Percentiles rank a stretch among this genome's conserved stretches.
These are phyloP conservation scores for Thelaira solivaga DNA, from an alignment of 2,888 invertebrate species.

Conservation along the genomic window DNA sequence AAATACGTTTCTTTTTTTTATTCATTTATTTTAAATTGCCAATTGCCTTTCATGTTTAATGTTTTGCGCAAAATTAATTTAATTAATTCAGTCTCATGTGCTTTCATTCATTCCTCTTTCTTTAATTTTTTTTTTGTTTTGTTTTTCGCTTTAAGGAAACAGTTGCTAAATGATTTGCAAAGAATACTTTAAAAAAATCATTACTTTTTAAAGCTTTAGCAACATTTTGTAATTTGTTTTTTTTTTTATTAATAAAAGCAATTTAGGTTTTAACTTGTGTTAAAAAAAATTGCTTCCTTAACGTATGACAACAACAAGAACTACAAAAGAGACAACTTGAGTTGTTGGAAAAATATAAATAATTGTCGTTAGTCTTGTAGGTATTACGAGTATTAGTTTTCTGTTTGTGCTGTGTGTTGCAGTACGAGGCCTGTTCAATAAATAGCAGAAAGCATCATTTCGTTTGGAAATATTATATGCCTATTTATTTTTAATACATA, in stretches of 20 bases:
- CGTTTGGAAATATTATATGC: no score
- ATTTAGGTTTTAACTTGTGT: constrained; percentile 1
- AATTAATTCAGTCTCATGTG: constrained; percentile 20
- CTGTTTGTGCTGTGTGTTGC: constrained; percentile 11
- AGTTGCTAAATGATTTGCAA: constrained; percentile 6
- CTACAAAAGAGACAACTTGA: not conserved
- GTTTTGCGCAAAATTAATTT: constrained; percentile 22
- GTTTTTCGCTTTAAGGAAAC: constrained; percentile 10
- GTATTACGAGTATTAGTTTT: constrained; percentile 25
- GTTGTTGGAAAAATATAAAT: constrained; percentile 26
- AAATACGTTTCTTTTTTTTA: no score
- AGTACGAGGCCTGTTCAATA: no score
- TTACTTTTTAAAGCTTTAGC: no score
- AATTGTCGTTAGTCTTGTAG: constrained; percentile 37
- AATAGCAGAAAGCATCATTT: no score
- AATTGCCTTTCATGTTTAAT: constrained; percentile 10
- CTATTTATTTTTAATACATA: no score
- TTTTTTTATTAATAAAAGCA: constrained; percentile 24
- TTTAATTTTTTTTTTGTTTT: not conserved
- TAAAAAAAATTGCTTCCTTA: constrained; percentile 24
- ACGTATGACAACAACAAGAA: no score
- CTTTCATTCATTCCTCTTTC: not conserved
- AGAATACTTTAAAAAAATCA: constrained; percentile 3
- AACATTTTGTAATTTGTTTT: constrained; percentile 6
- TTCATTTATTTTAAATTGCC: constrained; percentile 1